These are phyloP conservation scores for Schizopygopsis malacanthus DNA, from an alignment of 2,797 vertebrate species.

Conservation along the genomic window DNA sequence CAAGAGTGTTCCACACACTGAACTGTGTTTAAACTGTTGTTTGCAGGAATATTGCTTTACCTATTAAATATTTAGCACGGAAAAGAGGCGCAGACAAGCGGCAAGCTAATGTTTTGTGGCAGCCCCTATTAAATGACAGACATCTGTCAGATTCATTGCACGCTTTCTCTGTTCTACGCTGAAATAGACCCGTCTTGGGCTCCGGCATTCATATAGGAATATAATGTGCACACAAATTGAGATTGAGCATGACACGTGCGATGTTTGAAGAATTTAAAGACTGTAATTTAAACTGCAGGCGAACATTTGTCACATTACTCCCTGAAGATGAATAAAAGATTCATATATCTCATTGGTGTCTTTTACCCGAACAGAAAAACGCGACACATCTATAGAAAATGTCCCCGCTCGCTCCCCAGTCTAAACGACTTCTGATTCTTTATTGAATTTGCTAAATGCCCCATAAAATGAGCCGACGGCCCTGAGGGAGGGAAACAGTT, in stretches of 20 bases:
- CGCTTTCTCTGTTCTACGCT: not conserved
- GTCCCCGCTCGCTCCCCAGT: constrained; percentile 15
- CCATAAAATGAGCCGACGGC: constrained; percentile 59
- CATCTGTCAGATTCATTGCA: constrained; percentile 42
- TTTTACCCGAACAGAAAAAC: constrained; percentile 14
- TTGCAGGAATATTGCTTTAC: constrained; percentile 74
- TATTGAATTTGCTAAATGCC: constrained; percentile 83
- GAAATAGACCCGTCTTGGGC: not conserved
- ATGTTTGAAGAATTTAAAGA: constrained; percentile 28
- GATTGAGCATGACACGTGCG: constrained; percentile 12
- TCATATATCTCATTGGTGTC: constrained; percentile 18
- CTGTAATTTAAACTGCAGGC: constrained; percentile 14
- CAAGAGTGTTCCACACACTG: constrained; percentile 65
- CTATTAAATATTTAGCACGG: constrained; percentile 78
- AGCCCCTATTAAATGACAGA: constrained; percentile 71
- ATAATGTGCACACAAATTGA: constrained; percentile 10
- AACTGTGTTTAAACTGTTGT: constrained; percentile 79
- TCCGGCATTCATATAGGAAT: not conserved
- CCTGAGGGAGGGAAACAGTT: constrained; percentile 72
- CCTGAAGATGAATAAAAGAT: constrained; percentile 40
- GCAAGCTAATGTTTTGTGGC: constrained; percentile 75
- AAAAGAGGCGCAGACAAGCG: constrained; percentile 70
- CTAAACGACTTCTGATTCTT: constrained; percentile 54
- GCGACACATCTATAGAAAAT: constrained; percentile 30
- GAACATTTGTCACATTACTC: constrained; percentile 19